Percentiles rank a stretch among this genome's conserved stretches.
These are phyloP conservation scores for Ostrea denselamellosa DNA, from an alignment of 1,140 invertebrate species.

Conservation along the genomic window DNA sequence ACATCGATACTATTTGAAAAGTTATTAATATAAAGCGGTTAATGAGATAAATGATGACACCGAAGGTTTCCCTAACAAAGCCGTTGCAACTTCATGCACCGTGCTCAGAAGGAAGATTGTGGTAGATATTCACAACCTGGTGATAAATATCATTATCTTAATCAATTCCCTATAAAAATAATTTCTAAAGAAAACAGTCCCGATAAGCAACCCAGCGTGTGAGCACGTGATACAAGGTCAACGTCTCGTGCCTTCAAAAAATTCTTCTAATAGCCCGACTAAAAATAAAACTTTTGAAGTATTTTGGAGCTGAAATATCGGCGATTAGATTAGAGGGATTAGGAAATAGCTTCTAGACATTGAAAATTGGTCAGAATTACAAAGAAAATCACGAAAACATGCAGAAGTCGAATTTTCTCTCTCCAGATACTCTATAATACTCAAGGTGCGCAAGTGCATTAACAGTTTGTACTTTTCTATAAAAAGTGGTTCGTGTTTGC, in stretches of 20 bases:
- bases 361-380: neutral
- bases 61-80: neutral
- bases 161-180: neutral
- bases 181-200: constrained; percentile 16
- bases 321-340: neutral
- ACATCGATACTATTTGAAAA: neutral
- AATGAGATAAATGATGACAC: neutral
- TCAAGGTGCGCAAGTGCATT: neutral
- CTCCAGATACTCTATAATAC: neutral
- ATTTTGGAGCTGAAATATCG: neutral
- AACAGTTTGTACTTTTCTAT: neutral
- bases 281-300: constrained; percentile 21
- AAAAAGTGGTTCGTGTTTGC: neutral
- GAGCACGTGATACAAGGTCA: constrained; percentile 21
- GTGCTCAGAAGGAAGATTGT: neutral
- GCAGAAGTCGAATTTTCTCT: neutral
- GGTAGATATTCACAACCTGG: neutral
- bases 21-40: neutral
- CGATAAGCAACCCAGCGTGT: neutral
- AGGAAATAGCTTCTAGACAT: neutral
- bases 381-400: neutral
- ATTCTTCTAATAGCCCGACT: constrained; percentile 8
- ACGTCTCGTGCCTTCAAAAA: constrained; percentile 22
- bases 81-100: neutral
- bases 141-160: constrained; percentile 16